Evolutionary conservation across 2,888 invertebrate species (phyloP).

Genomic region (Dicyrtoma fusca): DNA sequence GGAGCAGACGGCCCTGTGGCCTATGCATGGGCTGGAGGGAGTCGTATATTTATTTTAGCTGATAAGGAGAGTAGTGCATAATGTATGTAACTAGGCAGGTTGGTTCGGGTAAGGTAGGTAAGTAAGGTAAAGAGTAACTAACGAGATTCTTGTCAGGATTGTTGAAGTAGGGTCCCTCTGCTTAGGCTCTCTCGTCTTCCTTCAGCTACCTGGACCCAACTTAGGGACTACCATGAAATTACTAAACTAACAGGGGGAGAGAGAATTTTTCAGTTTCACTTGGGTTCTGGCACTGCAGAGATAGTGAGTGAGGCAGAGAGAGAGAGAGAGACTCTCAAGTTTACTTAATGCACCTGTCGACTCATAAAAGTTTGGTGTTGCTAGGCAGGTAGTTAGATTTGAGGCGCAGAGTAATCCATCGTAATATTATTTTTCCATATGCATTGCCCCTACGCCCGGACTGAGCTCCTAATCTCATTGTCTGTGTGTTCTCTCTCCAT

Average conservation of each 20-base stretch:
- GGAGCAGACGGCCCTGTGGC: too few species aligned
- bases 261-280: conserved; percentile 1
- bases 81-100: conserved; percentile 32
- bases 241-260: conserved; percentile 3
- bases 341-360: conserved; percentile 33
- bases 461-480: not conserved
- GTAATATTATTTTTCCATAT: conserved; percentile 2
- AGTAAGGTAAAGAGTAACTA: conserved; percentile 43
- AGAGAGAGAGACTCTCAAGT: conserved; percentile 11
- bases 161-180: conserved; percentile 7
- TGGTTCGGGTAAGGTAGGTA: conserved; percentile 28
- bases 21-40: conserved; percentile 1
- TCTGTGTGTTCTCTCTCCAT: not conserved
- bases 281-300: too few species aligned
- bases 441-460: not conserved
- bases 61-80: conserved; percentile 25
- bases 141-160: conserved; percentile 53
- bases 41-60: conserved; percentile 21
- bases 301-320: not conserved
- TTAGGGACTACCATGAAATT: not conserved
- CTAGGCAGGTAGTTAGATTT: conserved; percentile 20
- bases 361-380: conserved; percentile 6
- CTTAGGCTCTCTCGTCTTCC: not conserved
- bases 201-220: conserved; percentile 26
- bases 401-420: conserved; percentile 2